These are phyloP conservation scores for Spinus olivaceus DNA, from an alignment of 2,797 vertebrate genomes.

Conservation along the genomic window DNA sequence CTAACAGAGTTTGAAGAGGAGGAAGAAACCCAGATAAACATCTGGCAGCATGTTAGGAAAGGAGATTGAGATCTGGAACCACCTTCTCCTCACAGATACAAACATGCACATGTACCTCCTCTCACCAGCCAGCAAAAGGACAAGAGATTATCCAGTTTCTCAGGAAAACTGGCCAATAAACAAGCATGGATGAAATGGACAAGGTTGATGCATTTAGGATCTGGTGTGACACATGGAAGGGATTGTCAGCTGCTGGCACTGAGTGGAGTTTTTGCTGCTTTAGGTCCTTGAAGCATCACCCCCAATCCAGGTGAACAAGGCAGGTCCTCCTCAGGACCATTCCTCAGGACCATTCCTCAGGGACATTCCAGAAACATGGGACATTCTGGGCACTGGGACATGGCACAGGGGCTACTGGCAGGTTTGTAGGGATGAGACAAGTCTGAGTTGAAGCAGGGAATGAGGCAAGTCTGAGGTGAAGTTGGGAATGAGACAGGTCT, in stretches of 20 bases:
- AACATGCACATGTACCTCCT: neutral
- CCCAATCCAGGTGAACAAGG: neutral
- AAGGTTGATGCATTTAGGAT: neutral
- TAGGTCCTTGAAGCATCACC: neutral
- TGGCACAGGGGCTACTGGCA: rapidly evolving
- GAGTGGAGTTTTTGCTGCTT: neutral
- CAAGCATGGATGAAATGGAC: neutral
- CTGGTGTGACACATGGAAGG: neutral
- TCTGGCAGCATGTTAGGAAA: neutral
- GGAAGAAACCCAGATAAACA: slow-evolving; percentile 19
- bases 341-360: too few relatives aligned
- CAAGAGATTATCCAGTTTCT: neutral
- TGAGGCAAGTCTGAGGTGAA: too few relatives aligned
- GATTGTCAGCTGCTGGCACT: neutral
- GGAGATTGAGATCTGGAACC: neutral
- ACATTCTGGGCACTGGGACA: too few relatives aligned
- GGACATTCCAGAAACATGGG: rapidly evolving
- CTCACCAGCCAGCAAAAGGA: neutral
- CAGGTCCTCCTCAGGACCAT: neutral
- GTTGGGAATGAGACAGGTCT: too few relatives aligned
- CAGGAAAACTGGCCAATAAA: rapidly evolving
- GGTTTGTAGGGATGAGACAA: rapidly evolving
- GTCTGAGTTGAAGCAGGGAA: too few relatives aligned
- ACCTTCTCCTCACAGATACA: neutral
- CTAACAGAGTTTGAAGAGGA: neutral